Conservation (phyloP, 37 sponge, comb jelly and placozoan species). For the Amphimedon queenslandica region DNA sequence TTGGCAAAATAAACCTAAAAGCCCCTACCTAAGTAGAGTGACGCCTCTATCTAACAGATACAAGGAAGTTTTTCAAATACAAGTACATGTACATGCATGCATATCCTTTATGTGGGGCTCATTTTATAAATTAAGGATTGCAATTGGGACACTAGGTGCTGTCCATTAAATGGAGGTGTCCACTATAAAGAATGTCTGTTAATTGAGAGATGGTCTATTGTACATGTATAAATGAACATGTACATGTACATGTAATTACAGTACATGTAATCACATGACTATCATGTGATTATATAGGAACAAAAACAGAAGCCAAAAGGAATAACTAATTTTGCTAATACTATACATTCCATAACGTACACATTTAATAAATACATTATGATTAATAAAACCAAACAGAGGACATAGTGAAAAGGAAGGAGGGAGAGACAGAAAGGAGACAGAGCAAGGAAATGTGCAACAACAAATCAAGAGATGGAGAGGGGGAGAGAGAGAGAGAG, state of each 20-base stretch:
- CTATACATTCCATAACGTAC: no score
- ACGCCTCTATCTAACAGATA: no score
- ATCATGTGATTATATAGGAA: background rate
- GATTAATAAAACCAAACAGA: background rate
- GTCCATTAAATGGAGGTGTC: no score
- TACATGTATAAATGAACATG: slow-evolving; percentile 8
- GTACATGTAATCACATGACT: background rate
- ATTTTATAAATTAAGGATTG: no score
- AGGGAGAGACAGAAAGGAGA: slow-evolving; percentile 1
- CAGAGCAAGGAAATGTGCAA: background rate
- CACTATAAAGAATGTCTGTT: no score
- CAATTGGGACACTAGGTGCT: no score
- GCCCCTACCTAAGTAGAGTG: no score
- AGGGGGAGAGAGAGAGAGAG: slow-evolving; percentile 14
- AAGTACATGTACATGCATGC: slow-evolving; percentile 3
- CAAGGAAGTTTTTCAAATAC: no score
- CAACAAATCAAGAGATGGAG: background rate
- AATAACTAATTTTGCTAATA: no score
- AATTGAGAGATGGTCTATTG: no score
- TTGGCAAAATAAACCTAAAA: no score
- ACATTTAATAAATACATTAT: background rate
- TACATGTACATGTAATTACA: slow-evolving; percentile 10
- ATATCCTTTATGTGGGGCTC: no score
- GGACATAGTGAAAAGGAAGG: slow-evolving; percentile 5
- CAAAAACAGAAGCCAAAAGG: background rate